A percentile compares a stretch with the other conserved stretches of the same genome.
These are phyloP conservation scores for Andrena dorsata DNA, from an alignment of 2,888 invertebrate genomes.

Conservation along the genomic window DNA sequence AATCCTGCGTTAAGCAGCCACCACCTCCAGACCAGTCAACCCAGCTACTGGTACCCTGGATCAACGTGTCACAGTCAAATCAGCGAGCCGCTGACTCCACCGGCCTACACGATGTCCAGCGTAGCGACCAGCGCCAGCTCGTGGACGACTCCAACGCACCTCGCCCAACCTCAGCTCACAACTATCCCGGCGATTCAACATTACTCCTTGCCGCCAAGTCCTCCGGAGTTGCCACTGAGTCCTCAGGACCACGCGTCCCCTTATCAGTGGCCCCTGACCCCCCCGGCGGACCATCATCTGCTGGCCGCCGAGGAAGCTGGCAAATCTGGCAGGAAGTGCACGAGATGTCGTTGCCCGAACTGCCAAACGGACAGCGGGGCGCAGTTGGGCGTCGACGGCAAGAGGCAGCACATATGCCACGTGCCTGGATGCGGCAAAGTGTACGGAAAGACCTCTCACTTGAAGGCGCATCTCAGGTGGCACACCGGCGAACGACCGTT, in stretches of 20 bases:
- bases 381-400: constrained; percentile 91
- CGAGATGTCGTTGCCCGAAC: constrained; percentile 93
- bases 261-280: constrained; percentile 78
- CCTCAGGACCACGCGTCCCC: constrained; percentile 70
- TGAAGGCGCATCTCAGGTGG: constrained; percentile 96
- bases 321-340: constrained; percentile 87
- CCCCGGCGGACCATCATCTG: constrained; percentile 71
- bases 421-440: constrained; percentile 94
- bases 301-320: constrained; percentile 61
- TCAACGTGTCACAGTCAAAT: constrained; percentile 71
- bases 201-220: constrained; percentile 77
- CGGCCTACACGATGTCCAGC: constrained; percentile 72
- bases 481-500: constrained; percentile 97
- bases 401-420: constrained; percentile 94
- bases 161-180: constrained; percentile 67
- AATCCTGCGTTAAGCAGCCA: constrained; percentile 61
- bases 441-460: constrained; percentile 97
- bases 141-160: constrained; percentile 70
- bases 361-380: constrained; percentile 92
- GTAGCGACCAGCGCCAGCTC: constrained; percentile 58
- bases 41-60: constrained; percentile 77
- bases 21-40: constrained; percentile 69
- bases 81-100: constrained; percentile 73
- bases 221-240: constrained; percentile 74
- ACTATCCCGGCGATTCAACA: constrained; percentile 71